Evolutionary conservation across 2,888 invertebrate genomes (phyloP).

Genomic region (Sepiola atlantica): DNA sequence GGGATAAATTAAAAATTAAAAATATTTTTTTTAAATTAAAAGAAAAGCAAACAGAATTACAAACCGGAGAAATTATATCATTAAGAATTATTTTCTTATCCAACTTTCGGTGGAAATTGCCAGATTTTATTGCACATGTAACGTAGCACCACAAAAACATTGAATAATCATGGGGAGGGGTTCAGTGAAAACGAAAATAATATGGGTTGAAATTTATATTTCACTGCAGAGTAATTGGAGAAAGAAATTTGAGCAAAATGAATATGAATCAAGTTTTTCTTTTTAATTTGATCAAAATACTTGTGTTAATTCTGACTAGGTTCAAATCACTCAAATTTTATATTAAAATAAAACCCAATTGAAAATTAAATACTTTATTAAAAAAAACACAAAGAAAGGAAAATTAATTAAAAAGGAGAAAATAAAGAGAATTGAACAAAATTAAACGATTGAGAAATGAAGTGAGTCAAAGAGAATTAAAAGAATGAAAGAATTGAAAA

Average conservation of each 20-base stretch:
- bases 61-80: background rate
- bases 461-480: background rate
- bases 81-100: background rate
- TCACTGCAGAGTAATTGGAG: background rate
- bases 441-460: background rate
- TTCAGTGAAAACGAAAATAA: background rate
- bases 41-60: background rate
- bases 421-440: background rate
- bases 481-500: background rate
- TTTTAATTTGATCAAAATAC: background rate
- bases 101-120: background rate
- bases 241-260: background rate
- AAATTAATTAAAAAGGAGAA: too few species aligned
- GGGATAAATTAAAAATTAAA: background rate
- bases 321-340: background rate
- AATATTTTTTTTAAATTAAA: background rate
- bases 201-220: background rate
- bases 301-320: background rate
- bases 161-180: background rate
- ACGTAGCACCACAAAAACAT: background rate
- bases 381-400: background rate
- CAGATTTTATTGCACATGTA: background rate
- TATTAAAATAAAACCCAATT: background rate
- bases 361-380: background rate
- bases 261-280: background rate